Base-by-base conservation (phyloP, 1,140 invertebrate species). In the Heliconius nattereri region DNA sequence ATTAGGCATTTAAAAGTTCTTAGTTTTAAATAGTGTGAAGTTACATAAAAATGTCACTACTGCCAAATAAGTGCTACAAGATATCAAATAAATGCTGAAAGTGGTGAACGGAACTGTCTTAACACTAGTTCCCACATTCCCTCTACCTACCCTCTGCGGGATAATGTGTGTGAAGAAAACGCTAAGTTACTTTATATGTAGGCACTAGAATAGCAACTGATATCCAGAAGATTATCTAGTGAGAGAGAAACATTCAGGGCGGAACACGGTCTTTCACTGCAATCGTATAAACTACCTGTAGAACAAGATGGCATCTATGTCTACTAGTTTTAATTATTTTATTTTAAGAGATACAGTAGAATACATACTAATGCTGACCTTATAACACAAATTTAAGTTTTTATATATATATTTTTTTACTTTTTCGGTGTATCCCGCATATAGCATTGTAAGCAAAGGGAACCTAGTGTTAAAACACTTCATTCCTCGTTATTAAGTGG, bases 191-290 rank as follows among this genome's bases (percentile, higher is more conserved):
- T 23, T 8, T 57, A 29, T 11, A 66, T 3, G 37, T 40, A 40
- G 1, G 57, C 6, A 66, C 26, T 26, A 66, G 26, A n/a, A 66
- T 26, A 29, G 23, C 23, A 66, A 26, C 60, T 19, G n/a, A 76
- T 76, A 76, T 70, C 60, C 60, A 70, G 49, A 76, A 76, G 57
- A 70, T 70, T 26, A 35, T 78, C 49, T 77, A 79, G 71, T 75
- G 79, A 81, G 76, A 81, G 80, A 79, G 80, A 81, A 78, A 74
- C 20, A 83, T 81, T 81, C 78, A 79, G 82, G 78, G 75, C 82
- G 79, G 77, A 79, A 83, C 73, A 57, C 32, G 49, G 75, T 75
- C 80, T 83, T 81, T 83, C 82, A 81, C 77, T 73, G 75, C 29
- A 29, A 1, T 3, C 54, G n/a, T 57, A 60, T 71, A 26, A 29